A percentile compares a stretch with the other conserved stretches of the same genome.
Conservation (phyloP, 2,888 invertebrate species). For the Masnerella sp. region DNA sequence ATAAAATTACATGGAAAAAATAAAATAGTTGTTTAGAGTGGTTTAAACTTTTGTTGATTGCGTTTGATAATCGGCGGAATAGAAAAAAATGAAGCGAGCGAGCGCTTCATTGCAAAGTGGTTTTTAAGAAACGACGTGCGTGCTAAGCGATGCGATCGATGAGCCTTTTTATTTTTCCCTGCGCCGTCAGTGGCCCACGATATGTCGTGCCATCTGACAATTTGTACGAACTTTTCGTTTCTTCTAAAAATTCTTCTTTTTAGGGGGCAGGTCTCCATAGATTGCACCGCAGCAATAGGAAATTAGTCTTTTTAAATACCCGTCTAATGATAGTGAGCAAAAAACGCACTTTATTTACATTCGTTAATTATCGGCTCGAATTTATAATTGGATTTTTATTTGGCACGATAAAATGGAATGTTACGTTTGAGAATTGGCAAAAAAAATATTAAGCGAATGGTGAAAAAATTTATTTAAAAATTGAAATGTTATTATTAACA, state of each 20-base stretch:
- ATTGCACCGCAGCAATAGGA: constrained; percentile 58
- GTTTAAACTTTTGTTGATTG: constrained; percentile 57
- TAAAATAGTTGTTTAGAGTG: constrained; percentile 46
- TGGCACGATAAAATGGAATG: neutral
- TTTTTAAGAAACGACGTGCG: constrained; percentile 63
- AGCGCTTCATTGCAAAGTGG: constrained; percentile 58
- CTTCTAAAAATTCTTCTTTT: constrained; percentile 48
- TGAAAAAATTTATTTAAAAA: too few species aligned
- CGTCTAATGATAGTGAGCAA: constrained; percentile 33
- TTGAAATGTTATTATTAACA: too few species aligned
- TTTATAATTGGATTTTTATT: constrained; percentile 39
- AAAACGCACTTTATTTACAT: constrained; percentile 58
- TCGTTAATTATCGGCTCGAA: constrained; percentile 30
- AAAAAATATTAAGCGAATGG: neutral
- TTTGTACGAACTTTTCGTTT: constrained; percentile 62
- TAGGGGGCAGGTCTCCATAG: constrained; percentile 51
- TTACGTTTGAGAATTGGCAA: neutral
- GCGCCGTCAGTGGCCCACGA: constrained; percentile 51
- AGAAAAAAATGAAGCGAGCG: constrained; percentile 26
- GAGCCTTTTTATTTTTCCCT: constrained; percentile 62
- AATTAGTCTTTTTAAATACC: constrained; percentile 57
- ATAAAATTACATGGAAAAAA: too few species aligned
- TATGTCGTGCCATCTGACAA: constrained; percentile 64
- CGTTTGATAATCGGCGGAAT: constrained; percentile 53
- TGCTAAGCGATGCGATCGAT: constrained; percentile 64